Base-by-base conservation (phyloP, 2,113 vertebrate genomes). In the Boulengeromyrus knoepffleri region DNA sequence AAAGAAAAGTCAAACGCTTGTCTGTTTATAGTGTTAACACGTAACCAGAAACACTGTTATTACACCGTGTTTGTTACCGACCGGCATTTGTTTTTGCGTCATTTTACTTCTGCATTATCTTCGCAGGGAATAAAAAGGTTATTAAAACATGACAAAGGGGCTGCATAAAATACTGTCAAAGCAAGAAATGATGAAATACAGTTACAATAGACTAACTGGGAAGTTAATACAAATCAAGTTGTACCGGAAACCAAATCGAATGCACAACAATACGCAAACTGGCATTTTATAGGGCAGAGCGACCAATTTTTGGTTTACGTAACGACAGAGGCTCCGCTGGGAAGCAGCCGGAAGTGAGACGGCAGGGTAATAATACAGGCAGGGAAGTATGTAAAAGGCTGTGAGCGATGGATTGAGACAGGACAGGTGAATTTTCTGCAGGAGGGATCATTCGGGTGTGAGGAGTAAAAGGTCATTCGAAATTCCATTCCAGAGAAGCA, bases 391-490 rank as follows among this genome's bases (percentile, higher is more conserved):
- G 74, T 39, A 80, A 80, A 6, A 13, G 5, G 83, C 83, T 89
- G 74, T 2, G 52, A 80, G 13, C 31, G 13, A 49, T 24, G 70
- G 19, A 39, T 36, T 49, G 27, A 9, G 31, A 56, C 70, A 53
- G 88, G 31, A 45, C 47, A 50, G 62, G 62, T 62, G 56, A 62
- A 62, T 62, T 13, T 70, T 12, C 62, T 70, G n/a, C 62, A 27
- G 62, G 8, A 66, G 19, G n/a, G 66, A 24, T 31, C 27, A 36
- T 5, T 66, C 9, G 94, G 92, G 93, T 90, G 89, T 93, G 94
- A 94, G 93, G 95, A 93, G 92, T 93, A 94, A 95, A 94, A 91
- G 62, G 94, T 94, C 92, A 93, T 95, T 95, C 93, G 91, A 94
- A 93, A 95, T 95, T 94, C 92, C 91, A 94, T 92, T 94, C 91